A percentile compares a stretch with the other conserved stretches of the same genome.
phyloP scores from a whole-genome alignment of 2,113 vertebrate genomes.

The Pongo abelii region DNA sequence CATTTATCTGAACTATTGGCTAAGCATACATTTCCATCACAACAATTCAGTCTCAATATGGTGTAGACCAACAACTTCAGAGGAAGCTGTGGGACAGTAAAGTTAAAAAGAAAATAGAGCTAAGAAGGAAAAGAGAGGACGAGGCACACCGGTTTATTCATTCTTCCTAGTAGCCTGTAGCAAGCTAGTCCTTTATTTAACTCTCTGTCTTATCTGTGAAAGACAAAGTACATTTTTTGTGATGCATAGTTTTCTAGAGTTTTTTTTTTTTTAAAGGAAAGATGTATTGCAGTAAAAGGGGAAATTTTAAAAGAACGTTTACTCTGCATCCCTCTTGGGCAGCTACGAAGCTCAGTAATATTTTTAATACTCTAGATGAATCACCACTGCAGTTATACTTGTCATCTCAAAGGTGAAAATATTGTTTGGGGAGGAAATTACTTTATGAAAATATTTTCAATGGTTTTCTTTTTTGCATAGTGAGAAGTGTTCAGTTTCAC shows the following conservation, averaged over 20 bases:
- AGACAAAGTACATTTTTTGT: neutral
- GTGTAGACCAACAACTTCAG: neutral
- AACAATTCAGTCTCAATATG: neutral
- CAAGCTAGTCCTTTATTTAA: neutral
- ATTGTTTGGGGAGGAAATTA: constrained; percentile 28
- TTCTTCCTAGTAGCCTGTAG: neutral
- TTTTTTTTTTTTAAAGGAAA: neutral
- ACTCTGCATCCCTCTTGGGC: neutral
- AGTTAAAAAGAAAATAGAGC: neutral
- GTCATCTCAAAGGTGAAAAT: constrained; percentile 30
- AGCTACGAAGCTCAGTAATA: neutral
- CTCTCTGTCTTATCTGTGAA: neutral
- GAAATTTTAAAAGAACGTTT: neutral
- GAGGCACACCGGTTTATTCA: neutral
- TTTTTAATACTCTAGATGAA: constrained; percentile 28
- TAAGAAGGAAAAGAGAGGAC: neutral
- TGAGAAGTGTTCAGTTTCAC: neutral
- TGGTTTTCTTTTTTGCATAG: neutral
- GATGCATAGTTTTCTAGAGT: neutral
- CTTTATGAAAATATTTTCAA: constrained; percentile 41
- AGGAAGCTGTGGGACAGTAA: neutral
- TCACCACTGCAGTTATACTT: neutral
- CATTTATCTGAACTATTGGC: neutral
- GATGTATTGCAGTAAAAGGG: neutral
- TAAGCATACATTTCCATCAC: neutral